These are phyloP conservation scores for Eurytemora carolleeae DNA, from an alignment of 1,140 invertebrate genomes.

Conservation along the genomic window DNA sequence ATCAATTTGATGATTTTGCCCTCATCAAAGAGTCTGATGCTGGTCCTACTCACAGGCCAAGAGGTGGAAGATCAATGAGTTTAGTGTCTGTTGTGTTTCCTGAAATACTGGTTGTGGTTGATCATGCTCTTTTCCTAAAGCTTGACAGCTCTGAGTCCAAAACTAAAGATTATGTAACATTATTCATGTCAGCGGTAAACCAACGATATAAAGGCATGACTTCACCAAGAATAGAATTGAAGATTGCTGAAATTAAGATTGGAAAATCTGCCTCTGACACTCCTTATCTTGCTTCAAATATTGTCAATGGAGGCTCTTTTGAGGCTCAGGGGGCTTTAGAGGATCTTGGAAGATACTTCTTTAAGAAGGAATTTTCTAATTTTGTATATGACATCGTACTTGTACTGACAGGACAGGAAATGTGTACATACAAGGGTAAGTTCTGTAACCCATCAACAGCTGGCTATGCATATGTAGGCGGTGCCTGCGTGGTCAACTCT, in stretches of 20 bases:
- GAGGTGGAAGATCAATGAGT: too few species aligned
- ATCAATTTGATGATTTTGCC: too few species aligned
- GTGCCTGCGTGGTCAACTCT: not conserved
- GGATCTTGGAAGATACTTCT: not conserved
- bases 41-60: too few species aligned
- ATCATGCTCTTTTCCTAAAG: not conserved
- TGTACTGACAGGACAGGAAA: not conserved
- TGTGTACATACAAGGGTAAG: not conserved
- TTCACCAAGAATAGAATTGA: not conserved
- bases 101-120: not conserved
- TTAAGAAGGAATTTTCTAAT: not conserved
- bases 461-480: conserved; percentile 9
- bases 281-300: not conserved
- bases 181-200: not conserved
- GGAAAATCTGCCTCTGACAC: not conserved
- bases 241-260: not conserved
- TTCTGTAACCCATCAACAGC: not conserved
- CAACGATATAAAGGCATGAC: not conserved
- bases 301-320: not conserved
- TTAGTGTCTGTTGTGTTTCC: too few species aligned
- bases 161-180: not conserved
- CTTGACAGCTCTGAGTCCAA: not conserved
- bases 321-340: not conserved
- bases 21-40: too few species aligned
- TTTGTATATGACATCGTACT: not conserved